Evolutionary conservation across 2,113 vertebrate species (phyloP), one percentile per base, ranked within the genome.

Genomic region (Gymnorhina tibicen): DNA sequence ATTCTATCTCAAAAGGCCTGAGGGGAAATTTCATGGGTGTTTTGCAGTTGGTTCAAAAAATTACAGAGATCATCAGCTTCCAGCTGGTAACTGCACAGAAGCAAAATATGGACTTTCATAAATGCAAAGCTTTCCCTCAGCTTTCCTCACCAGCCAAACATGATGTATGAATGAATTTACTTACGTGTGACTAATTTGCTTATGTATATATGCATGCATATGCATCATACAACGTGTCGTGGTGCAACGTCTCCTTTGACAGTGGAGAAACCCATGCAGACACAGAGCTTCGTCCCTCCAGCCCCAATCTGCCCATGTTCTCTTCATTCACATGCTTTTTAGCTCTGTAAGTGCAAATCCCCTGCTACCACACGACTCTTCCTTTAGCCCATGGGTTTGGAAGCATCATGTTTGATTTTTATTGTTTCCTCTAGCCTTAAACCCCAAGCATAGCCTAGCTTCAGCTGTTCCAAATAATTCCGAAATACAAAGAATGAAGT

Each of bases 1-100:
- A 93, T 89, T 85, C 84, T 79, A 91, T 87, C 83, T 89, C 41
- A 58, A 82, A 84, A 87, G 49, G 62, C 92, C 86, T 50, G 73
- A 87, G 56, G 85, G 47, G 47, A 88, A 77, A 79, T 91, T 80
- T 63, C 5, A 5, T 60, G 52, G 23, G 15, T 49, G 59, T 84
- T 96, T 50, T 77, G 42, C 52, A 67, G 33, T 52, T 6, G 5
- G 47, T 52, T 91, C 28, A 75, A 83, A 89, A 90, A 52, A 37
- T 58, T 60, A 63, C 8, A 12, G 58, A 83, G 42, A 50, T 41
- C 24, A 66, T 84, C 72, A 67, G 27, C 35, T 77, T 91, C 83
- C 42, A 76, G 58, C 33, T 60, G 44, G 53, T 69, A 93, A 39
- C 35, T 39, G 42, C 63, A 66, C 35, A 80, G 83, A 77, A 70